Evolutionary conservation across 1,140 invertebrate genomes (phyloP).

Genomic region (Daktulosphaira vitifoliae): DNA sequence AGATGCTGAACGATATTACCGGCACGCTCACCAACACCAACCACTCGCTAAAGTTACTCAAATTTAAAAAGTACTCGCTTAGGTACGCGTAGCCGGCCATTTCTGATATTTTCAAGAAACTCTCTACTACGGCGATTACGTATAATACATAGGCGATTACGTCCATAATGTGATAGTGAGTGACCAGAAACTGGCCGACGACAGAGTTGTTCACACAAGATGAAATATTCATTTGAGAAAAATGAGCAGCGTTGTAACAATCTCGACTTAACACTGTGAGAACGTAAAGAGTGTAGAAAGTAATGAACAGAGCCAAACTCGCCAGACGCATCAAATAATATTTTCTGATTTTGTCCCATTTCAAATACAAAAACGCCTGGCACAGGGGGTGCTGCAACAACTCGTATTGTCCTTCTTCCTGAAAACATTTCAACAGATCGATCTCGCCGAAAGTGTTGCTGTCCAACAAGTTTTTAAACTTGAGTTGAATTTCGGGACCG

Average conservation of each 20-base stretch:
- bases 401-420: conserved; percentile 74
- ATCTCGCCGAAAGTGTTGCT: conserved; percentile 69
- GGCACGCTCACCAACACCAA: conserved; percentile 72
- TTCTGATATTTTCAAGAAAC: conserved; percentile 64
- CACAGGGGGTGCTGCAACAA: conserved; percentile 71
- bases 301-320: conserved; percentile 67
- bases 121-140: conserved; percentile 65
- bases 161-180: background rate
- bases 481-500: conserved; percentile 67
- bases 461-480: conserved; percentile 67
- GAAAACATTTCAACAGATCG: conserved; percentile 69
- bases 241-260: conserved; percentile 62
- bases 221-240: conserved; percentile 32
- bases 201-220: conserved; percentile 42
- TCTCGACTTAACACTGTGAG: conserved; percentile 65
- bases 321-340: conserved; percentile 70
- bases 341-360: conserved; percentile 82
- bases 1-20: conserved; percentile 65
- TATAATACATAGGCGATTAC: conserved; percentile 57
- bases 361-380: conserved; percentile 71
- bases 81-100: conserved; percentile 67
- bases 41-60: conserved; percentile 76
- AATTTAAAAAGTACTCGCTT: conserved; percentile 65
- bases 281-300: conserved; percentile 67
- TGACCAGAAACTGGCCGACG: background rate